Evolutionary conservation across 2,888 invertebrate genomes (phyloP).

Genomic region (Dorcus parallelipipedus): DNA sequence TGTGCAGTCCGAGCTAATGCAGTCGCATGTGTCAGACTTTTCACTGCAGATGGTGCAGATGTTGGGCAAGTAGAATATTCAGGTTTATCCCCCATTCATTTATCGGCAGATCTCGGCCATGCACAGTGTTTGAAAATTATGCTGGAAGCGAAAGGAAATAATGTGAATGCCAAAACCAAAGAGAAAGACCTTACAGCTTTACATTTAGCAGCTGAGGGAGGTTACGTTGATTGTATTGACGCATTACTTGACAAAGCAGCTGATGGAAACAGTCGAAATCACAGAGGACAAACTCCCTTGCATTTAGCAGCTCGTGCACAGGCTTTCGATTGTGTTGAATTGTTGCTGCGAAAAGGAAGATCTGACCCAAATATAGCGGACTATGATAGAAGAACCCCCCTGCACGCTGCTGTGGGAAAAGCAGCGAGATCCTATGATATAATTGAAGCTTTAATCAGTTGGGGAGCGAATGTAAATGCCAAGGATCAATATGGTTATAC

Average conservation of each 20-base stretch:
- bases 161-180: slow-evolving; percentile 67
- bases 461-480: slow-evolving; percentile 79
- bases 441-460: slow-evolving; percentile 71
- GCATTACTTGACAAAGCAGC: slow-evolving; percentile 71
- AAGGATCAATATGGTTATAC: slow-evolving; percentile 85
- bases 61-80: slow-evolving; percentile 72
- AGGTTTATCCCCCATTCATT: slow-evolving; percentile 76
- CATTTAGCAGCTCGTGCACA: slow-evolving; percentile 81
- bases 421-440: slow-evolving; percentile 78
- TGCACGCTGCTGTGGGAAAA: slow-evolving; percentile 83
- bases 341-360: slow-evolving; percentile 68
- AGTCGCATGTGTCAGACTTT: slow-evolving; percentile 72
- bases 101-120: slow-evolving; percentile 77
- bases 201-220: slow-evolving; percentile 86
- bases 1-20: slow-evolving; percentile 83
- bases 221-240: slow-evolving; percentile 77
- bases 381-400: slow-evolving; percentile 74
- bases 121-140: slow-evolving; percentile 72
- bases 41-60: slow-evolving; percentile 72
- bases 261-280: slow-evolving; percentile 69
- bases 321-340: slow-evolving; percentile 77
- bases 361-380: slow-evolving; percentile 79
- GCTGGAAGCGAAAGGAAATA: slow-evolving; percentile 67
- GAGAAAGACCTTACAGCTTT: slow-evolving; percentile 75
- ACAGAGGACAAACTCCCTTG: slow-evolving; percentile 78